Base-by-base conservation (phyloP, 2,797 vertebrate genomes). In the Apogon hyalosoma region DNA sequence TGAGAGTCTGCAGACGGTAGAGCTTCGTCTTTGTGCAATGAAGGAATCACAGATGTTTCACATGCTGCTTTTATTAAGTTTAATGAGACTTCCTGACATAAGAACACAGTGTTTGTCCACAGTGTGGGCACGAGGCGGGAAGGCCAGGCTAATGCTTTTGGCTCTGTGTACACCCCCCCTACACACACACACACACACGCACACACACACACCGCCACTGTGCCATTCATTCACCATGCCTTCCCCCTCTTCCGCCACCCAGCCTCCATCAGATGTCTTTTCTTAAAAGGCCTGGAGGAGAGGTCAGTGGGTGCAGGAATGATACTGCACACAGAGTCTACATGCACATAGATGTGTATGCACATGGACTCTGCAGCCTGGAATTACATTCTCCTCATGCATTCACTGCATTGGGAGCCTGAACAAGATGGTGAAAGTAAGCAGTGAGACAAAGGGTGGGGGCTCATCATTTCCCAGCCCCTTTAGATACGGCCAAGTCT, bases 221-320 rank as follows among this genome's bases (percentile, higher is more conserved):
- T 56, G 14, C 56, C 16, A 68, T 80, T 67, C 59, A 60, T 53
- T 61, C 60, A 50, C 6, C 52, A 2, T 2, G 0, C 49, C 56
- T n/a, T 18, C 41, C 84, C 40, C 63, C 36, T 31, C 73, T 60
- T 72, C 62, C 48, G 8, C 68, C 77, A 78, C 63, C 62, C 51
- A 64, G 67, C 71, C 73, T 70, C 63, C 66, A 60, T 72, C 52
- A 62, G 59, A 31, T n/a, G 57, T 55, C 64, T 75, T 60, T 79
- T 76, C 66, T 69, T 50, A 62, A 70, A 79, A 77, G 79, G 68
- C 65, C 73, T 62, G 11, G 33, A 73, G 48, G 73, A 81, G 66
- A 86, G 88, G 87, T 91, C 87, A 87, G 2, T 14, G 56, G 78
- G 88, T 88, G 74, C 86, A 90, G 72, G 80, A 91, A 87, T 84